Percentiles rank a stretch among this genome's conserved stretches.
Evolutionary conservation across 2,113 vertebrate genomes (phyloP).

Genomic region (Thinocorus orbignyianus): DNA sequence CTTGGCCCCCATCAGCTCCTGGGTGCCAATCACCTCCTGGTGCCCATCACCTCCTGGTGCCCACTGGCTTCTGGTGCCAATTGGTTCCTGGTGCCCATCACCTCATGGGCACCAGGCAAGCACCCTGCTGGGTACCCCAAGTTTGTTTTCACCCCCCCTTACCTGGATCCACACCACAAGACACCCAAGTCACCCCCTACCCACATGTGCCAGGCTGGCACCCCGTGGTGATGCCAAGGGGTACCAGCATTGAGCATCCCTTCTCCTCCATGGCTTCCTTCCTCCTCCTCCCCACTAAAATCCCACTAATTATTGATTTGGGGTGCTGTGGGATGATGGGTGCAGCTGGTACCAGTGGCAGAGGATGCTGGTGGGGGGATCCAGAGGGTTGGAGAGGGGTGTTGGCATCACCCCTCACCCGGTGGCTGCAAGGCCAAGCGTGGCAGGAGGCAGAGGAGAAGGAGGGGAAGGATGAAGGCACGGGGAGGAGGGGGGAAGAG

Average conservation of each 20-base stretch:
- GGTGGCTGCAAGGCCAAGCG: neutral
- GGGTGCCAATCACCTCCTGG: neutral
- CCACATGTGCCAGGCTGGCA: neutral
- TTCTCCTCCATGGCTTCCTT: neutral
- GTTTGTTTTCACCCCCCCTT: neutral
- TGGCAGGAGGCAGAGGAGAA: neutral
- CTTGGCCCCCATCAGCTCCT: neutral
- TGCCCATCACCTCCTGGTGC: neutral
- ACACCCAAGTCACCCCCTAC: neutral
- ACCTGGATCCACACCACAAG: neutral
- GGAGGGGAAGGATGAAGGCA: too few relatives aligned
- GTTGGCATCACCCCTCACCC: neutral
- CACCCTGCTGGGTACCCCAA: neutral
- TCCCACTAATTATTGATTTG: neutral
- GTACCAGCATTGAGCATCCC: accelerated
- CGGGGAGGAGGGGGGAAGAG: neutral
- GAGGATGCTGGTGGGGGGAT: neutral
- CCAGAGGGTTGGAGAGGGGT: too few relatives aligned
- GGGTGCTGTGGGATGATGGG: neutral
- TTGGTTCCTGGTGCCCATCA: neutral
- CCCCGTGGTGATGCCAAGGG: neutral
- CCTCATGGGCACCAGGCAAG: neutral
- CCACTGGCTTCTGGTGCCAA: too few relatives aligned
- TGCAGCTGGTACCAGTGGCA: neutral
- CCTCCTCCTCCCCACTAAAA: neutral